These are phyloP conservation scores for Pyrgus malvae DNA, from an alignment of 2,888 invertebrate species.

Conservation along the genomic window DNA sequence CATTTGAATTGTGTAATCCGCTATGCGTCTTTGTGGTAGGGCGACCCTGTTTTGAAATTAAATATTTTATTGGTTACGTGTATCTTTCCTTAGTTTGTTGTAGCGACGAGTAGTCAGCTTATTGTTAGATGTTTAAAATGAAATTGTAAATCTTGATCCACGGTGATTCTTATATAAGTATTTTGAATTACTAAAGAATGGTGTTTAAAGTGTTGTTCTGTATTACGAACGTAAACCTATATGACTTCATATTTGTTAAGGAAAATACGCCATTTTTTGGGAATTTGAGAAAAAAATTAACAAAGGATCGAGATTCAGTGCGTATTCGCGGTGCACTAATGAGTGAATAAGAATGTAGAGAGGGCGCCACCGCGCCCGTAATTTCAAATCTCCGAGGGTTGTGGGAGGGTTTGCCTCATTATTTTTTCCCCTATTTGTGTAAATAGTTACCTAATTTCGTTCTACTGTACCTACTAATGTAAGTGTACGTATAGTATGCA, in stretches of 20 bases:
- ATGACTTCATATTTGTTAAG: too few species aligned
- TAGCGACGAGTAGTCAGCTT: conserved; percentile 21
- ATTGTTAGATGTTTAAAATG: conserved; percentile 24
- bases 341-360: conserved; percentile 61
- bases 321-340: conserved; percentile 49
- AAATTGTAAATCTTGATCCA: conserved; percentile 31
- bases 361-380: conserved; percentile 57
- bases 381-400: conserved; percentile 80
- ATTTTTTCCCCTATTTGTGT: conserved; percentile 81
- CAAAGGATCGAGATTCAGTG: conserved; percentile 55
- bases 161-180: conserved; percentile 26
- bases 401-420: conserved; percentile 80
- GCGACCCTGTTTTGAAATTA: conserved; percentile 21
- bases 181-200: not conserved
- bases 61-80: conserved; percentile 29
- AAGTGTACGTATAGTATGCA: conserved; percentile 78
- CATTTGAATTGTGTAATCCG: conserved; percentile 36
- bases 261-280: conserved; percentile 7
- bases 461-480: conserved; percentile 65
- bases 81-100: conserved; percentile 20
- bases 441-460: conserved; percentile 79
- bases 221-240: not conserved
- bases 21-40: conserved; percentile 13
- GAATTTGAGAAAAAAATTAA: conserved; percentile 1
- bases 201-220: not conserved